Conservation (phyloP, 1,140 invertebrate genomes). For the Philaenus spumarius region DNA sequence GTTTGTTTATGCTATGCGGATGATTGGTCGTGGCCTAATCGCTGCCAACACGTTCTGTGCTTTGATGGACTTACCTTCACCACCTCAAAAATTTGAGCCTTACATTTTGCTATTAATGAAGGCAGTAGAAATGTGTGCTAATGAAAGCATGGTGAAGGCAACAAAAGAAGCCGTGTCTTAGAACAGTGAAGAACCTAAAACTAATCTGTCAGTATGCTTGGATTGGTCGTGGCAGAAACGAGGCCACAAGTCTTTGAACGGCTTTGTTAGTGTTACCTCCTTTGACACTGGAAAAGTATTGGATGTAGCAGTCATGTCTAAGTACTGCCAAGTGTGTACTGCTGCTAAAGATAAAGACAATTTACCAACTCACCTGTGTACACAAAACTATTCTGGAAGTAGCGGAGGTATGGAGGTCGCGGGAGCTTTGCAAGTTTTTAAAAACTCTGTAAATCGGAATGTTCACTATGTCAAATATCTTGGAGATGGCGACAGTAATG, state of each 20-base stretch:
- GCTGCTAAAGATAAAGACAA: neutral
- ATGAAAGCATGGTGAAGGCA: constrained; percentile 15
- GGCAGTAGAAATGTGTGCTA: constrained; percentile 8
- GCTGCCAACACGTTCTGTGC: constrained; percentile 5
- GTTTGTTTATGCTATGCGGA: constrained; percentile 1
- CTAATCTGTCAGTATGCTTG: constrained; percentile 3
- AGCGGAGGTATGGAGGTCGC: constrained; percentile 27
- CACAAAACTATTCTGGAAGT: constrained; percentile 24
- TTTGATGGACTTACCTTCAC: constrained; percentile 9
- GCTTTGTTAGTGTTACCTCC: too few species aligned
- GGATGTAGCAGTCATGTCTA: constrained; percentile 4
- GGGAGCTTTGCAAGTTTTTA: constrained; percentile 25
- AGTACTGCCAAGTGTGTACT: constrained; percentile 7
- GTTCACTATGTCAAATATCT: constrained; percentile 1
- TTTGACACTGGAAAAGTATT: too few species aligned
- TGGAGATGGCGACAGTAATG: neutral
- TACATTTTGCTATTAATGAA: constrained; percentile 10
- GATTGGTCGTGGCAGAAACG: constrained; percentile 19
- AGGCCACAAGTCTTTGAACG: constrained; percentile 18
- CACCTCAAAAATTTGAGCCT: constrained; percentile 1
- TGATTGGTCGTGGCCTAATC: neutral
- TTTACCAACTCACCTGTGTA: constrained; percentile 14
- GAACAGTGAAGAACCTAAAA: constrained; percentile 15
- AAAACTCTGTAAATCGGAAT: constrained; percentile 15
- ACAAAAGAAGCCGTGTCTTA: constrained; percentile 5